Conservation (phyloP, 2,113 vertebrate species). For the Canis aureus region DNA sequence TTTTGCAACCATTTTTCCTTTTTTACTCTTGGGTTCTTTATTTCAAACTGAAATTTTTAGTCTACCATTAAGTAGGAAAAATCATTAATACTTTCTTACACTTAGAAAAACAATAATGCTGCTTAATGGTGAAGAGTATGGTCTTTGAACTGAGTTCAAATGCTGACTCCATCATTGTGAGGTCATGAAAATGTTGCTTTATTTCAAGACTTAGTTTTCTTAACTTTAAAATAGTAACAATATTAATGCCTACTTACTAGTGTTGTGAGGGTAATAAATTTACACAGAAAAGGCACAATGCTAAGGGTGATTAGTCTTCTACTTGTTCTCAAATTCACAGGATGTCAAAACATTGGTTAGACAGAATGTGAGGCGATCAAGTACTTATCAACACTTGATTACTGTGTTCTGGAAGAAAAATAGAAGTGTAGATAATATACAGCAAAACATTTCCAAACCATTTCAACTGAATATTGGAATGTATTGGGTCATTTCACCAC, state of each 20-base stretch:
- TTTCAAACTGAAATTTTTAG: background rate
- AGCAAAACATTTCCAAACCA: background rate
- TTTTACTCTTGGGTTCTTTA: background rate
- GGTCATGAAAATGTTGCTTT: background rate
- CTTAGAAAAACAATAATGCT: background rate
- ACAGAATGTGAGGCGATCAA: background rate
- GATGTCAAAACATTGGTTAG: background rate
- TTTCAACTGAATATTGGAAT: background rate
- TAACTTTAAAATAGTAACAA: background rate
- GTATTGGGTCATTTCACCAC: background rate
- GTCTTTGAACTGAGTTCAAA: background rate
- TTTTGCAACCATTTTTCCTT: background rate
- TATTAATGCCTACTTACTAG: background rate
- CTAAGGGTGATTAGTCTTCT: background rate
- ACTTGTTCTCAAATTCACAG: background rate
- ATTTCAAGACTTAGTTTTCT: background rate
- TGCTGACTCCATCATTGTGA: background rate
- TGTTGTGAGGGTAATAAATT: background rate
- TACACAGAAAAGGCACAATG: background rate
- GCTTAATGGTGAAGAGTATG: background rate
- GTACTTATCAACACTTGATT: background rate
- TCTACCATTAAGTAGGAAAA: background rate
- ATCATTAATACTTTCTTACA: background rate
- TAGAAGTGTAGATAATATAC: background rate
- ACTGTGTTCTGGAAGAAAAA: background rate